Conservation (phyloP, 2,888 invertebrate species). For the Chirona hameri region DNA sequence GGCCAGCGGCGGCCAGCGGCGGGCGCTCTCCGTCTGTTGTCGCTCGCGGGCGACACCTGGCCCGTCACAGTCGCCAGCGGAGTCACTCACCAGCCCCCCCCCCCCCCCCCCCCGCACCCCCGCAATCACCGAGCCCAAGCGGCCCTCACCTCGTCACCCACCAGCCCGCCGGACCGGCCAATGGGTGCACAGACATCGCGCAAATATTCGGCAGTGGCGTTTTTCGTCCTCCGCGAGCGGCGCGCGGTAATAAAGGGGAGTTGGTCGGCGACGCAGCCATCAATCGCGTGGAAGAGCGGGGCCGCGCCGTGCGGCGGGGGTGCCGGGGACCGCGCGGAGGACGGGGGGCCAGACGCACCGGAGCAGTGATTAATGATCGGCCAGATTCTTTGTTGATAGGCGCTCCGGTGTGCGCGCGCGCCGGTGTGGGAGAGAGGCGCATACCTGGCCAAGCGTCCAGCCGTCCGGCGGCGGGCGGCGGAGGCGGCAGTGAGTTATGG, state of each 20-base stretch:
- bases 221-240: not conserved
- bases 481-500: conserved; percentile 8
- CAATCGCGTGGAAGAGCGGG: not conserved
- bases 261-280: not conserved
- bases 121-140: too few relatives aligned
- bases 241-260: conserved; percentile 22
- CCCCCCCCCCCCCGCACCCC: too few relatives aligned
- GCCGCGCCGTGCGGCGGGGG: not conserved
- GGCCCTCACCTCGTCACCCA: too few relatives aligned
- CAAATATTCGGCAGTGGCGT: not conserved
- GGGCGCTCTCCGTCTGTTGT: not conserved
- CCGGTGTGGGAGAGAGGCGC: conserved; percentile 6
- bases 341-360: not conserved
- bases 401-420: not conserved
- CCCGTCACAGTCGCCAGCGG: too few relatives aligned
- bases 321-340: too few relatives aligned
- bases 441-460: not conserved
- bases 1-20: not conserved
- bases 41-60: not conserved
- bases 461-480: not conserved
- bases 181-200: not conserved
- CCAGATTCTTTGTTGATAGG: conserved; percentile 27
- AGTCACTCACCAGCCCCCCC: too few relatives aligned
- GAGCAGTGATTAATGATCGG: conserved; percentile 10
- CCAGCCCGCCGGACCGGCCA: too few relatives aligned